Percentiles rank a stretch among this genome's conserved stretches.
Evolutionary conservation across 2,797 vertebrate genomes (phyloP).

Genomic region (Myoxocephalus aenaeus): DNA sequence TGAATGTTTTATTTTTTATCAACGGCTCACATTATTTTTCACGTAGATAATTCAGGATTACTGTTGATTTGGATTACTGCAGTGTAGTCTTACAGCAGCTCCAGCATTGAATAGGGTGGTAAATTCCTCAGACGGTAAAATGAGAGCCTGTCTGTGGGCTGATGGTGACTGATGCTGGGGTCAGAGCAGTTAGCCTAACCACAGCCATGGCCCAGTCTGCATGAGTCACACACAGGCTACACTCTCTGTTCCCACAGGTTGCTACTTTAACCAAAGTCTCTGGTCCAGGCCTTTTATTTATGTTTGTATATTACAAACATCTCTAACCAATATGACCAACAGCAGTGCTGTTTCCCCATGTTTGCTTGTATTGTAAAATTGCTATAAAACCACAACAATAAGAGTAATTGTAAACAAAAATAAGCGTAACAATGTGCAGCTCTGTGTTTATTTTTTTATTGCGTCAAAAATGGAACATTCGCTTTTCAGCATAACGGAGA

Average conservation of each 20-base stretch:
- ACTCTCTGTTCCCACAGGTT: conserved; percentile 59
- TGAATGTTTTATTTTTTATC: background rate
- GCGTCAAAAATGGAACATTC: background rate
- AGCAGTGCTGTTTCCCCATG: background rate
- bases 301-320: conserved; percentile 21
- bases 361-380: background rate
- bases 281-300: background rate
- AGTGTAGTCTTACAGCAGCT: conserved; percentile 35
- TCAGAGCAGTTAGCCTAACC: conserved; percentile 71
- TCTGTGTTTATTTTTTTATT: background rate
- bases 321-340: conserved; percentile 15
- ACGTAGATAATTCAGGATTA: conserved; percentile 14
- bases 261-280: conserved; percentile 16
- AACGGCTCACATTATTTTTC: background rate
- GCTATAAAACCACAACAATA: background rate
- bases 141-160: conserved; percentile 66
- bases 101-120: conserved; percentile 24
- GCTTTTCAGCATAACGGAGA: background rate
- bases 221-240: conserved; percentile 71
- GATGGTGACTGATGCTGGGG: conserved; percentile 76
- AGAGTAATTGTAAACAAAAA: background rate
- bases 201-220: conserved; percentile 56
- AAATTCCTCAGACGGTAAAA: conserved; percentile 67
- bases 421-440: background rate
- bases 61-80: conserved; percentile 28